Conservation (phyloP, 2,113 vertebrate genomes). For the Dermatemys mawii region DNA sequence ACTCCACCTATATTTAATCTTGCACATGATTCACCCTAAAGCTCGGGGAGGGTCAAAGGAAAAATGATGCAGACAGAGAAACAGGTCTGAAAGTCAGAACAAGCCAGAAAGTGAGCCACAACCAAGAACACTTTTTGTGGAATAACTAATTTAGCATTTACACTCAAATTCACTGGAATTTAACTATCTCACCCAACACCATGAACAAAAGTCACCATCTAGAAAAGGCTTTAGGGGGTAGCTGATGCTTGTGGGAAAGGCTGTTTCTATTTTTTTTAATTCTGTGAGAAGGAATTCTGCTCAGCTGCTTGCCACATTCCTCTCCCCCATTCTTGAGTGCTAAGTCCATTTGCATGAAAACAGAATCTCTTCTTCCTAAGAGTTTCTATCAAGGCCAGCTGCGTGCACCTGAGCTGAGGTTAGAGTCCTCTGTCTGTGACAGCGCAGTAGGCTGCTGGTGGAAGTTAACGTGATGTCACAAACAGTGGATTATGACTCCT, state of each 20-base stretch:
- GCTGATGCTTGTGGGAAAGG: constrained; percentile 20
- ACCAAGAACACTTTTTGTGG: neutral
- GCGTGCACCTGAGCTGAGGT: neutral
- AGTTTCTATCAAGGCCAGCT: neutral
- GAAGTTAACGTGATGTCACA: neutral
- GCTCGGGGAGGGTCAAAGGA: neutral
- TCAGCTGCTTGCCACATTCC: constrained; percentile 45
- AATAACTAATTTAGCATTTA: neutral
- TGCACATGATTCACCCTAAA: neutral
- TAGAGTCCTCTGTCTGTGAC: neutral
- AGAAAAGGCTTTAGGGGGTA: neutral
- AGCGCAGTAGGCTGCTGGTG: neutral
- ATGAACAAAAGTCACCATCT: neutral
- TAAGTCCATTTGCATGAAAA: constrained; percentile 8
- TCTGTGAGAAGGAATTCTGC: constrained; percentile 45
- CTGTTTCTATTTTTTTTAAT: constrained; percentile 23
- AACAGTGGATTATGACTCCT: neutral
- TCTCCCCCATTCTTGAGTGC: constrained; percentile 1
- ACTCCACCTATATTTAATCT: neutral
- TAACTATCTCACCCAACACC: neutral
- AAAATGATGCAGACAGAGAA: neutral
- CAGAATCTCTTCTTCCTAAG: neutral
- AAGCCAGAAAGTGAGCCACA: neutral
- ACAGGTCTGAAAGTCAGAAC: neutral
- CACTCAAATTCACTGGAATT: neutral